Evolutionary conservation across 2,797 vertebrate genomes (phyloP).

Genomic region (Myioborus melanocephalus): DNA sequence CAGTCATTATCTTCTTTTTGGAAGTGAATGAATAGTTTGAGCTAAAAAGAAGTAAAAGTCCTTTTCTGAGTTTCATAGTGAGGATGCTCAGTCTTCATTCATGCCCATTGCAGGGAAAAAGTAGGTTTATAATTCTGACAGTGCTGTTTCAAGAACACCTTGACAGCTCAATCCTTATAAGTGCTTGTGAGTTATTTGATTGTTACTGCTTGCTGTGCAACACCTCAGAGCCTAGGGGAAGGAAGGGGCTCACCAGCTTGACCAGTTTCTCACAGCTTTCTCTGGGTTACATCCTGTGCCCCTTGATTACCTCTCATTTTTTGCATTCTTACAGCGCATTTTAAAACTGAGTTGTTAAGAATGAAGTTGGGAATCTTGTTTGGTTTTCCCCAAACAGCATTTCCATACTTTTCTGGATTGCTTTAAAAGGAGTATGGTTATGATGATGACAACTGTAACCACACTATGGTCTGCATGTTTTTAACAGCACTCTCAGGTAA

Average conservation of each 20-base stretch:
- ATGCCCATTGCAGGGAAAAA: not conserved
- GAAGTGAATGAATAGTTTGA: not conserved
- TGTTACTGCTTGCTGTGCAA: not conserved
- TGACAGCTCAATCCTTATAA: not conserved
- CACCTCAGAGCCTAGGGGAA: not conserved
- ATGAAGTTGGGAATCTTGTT: not conserved
- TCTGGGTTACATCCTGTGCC: not conserved
- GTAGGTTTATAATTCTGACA: not conserved
- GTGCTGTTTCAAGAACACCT: accelerated
- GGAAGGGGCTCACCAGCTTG: not conserved
- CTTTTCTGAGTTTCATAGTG: not conserved
- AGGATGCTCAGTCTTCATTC: not conserved
- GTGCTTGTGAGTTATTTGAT: not conserved
- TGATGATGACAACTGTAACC: not conserved
- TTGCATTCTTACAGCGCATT: not conserved
- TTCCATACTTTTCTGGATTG: not conserved
- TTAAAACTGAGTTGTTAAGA: not conserved
- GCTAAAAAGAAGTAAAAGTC: not conserved
- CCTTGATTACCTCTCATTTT: not conserved
- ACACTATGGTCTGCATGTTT: not conserved
- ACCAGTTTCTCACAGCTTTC: not conserved
- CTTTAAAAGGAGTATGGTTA: accelerated
- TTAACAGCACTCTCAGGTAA: accelerated
- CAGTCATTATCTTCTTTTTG: not conserved
- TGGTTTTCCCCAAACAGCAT: not conserved